Conservation (phyloP, 2,113 vertebrate species). For the Sturnira hondurensis region DNA sequence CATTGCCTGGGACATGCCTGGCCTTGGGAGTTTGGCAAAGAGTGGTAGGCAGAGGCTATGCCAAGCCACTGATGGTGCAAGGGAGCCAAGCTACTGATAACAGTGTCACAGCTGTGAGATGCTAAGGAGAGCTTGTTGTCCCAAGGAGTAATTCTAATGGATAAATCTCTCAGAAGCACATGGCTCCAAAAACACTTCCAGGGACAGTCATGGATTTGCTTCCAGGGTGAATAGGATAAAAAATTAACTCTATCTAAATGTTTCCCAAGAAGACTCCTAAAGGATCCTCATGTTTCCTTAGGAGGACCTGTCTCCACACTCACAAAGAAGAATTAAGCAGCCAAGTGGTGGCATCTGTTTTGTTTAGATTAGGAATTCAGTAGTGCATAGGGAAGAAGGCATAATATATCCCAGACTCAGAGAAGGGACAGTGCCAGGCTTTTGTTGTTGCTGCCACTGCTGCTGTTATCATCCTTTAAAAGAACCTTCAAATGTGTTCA, state of each 20-base stretch:
- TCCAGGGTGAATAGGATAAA: background rate
- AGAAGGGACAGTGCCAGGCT: background rate
- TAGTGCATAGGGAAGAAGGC: background rate
- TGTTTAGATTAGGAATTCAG: background rate
- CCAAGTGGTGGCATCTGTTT: background rate
- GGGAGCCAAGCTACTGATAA: background rate
- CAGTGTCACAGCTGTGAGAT: background rate
- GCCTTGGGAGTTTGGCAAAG: background rate
- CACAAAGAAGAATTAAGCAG: background rate
- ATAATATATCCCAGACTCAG: background rate
- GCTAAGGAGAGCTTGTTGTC: background rate
- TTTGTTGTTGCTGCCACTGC: background rate
- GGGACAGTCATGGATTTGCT: background rate
- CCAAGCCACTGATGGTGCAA: background rate
- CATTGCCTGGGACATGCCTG: slow-evolving; percentile 14
- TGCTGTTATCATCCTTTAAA: background rate
- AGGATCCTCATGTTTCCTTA: background rate
- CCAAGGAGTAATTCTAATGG: background rate
- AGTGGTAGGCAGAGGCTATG: background rate
- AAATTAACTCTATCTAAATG: background rate
- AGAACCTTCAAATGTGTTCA: background rate
- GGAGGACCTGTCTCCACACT: background rate
- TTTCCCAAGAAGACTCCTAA: slow-evolving; percentile 19
- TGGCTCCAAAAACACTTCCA: background rate
- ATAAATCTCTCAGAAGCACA: background rate